A percentile compares a stretch with the other conserved stretches of the same genome.
phyloP scores from a whole-genome alignment of 2,113 vertebrate species.

The Capricornis sumatraensis region DNA sequence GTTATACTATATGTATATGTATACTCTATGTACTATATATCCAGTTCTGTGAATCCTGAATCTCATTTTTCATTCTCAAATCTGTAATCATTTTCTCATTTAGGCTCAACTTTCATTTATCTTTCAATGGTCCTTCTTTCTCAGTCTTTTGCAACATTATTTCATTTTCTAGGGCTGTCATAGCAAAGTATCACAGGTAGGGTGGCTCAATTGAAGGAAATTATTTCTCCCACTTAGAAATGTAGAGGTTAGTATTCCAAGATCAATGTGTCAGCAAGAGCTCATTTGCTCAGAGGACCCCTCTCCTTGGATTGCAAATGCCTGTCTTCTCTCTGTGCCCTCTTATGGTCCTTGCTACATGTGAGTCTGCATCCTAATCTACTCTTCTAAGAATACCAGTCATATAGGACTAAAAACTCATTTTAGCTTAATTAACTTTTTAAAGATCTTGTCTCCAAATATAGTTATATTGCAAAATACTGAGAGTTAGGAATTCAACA shows the following conservation, averaged over 20 bases:
- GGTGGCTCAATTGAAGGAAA: neutral
- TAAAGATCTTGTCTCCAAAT: neutral
- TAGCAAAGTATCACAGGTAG: no score
- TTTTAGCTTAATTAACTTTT: neutral
- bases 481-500: neutral
- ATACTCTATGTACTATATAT: no score
- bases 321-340: neutral
- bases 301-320: neutral
- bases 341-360: neutral
- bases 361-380: neutral
- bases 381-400: neutral
- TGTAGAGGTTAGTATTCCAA: neutral
- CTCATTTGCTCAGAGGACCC: neutral
- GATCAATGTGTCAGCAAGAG: neutral
- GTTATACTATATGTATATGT: fast-evolving
- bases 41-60: neutral
- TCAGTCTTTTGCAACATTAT: neutral
- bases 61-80: neutral
- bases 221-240: neutral
- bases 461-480: neutral
- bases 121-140: neutral
- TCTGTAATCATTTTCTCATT: neutral
- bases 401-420: neutral
- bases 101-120: neutral
- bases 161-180: neutral